Evolutionary conservation across 2,113 vertebrate genomes (phyloP), one percentile per base, ranked within the genome.

Genomic region (Heterocephalus glaber): DNA sequence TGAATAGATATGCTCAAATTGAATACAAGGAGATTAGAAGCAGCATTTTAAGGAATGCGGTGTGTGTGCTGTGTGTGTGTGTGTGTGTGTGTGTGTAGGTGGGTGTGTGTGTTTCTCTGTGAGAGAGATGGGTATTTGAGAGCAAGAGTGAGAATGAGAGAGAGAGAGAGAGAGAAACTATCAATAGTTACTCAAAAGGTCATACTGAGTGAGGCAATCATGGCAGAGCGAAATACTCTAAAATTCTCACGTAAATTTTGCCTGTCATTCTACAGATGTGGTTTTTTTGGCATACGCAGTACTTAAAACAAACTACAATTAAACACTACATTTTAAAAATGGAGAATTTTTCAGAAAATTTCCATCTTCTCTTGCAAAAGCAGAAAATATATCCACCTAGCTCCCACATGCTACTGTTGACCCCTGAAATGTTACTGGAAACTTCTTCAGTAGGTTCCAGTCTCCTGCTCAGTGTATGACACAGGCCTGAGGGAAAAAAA

Each of bases 221-320:
- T 1, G 52, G 20, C 35, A 68, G 12, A 95, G 68, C 26, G 22
- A 93, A 87, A 56, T 82, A 47, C 28, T 96, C 65, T 65, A 89
- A 93, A 92, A 28, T 60, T 9, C 66, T 56, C 30, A 19, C 16
- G 85, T 80, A 87, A 74, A 74, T 87, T 88, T 95, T 70, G 58
- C 80, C 86, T 95, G 11, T 35, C 63, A 58, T 93, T 65, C 63
- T 97, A 28, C 65, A 89, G 82, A 95, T 82, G 52, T 95, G 82
- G 91, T 96, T 93, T 91, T 11, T 83, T 96, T 96, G 90, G 87
- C 87, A 85, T 22, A 68, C 41, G 12, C 52, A 60, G 30, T 70
- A 20, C 91, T 95, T 93, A 89, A 83, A 91, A 85, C 44, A 92
- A 96, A 95, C 44, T 72, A 70, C 76, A 87, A 90, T 94, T 88